These are phyloP conservation scores for Dryoscopus gambensis DNA, from an alignment of 2,113 vertebrate genomes.

Conservation along the genomic window DNA sequence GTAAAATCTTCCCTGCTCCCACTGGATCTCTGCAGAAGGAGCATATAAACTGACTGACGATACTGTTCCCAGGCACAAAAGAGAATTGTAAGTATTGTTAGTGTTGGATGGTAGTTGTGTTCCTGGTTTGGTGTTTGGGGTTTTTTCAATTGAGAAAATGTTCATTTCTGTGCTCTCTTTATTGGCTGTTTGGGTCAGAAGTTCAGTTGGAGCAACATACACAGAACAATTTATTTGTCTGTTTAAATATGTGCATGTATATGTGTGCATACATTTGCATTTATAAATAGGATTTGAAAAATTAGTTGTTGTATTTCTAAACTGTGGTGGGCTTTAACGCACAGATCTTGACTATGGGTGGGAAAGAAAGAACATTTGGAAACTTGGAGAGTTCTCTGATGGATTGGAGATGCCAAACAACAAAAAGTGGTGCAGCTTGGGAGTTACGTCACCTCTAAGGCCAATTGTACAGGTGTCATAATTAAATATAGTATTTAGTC, in stretches of 20 bases:
- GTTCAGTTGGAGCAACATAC: background rate
- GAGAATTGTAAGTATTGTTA: conserved; percentile 24
- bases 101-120: background rate
- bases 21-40: background rate
- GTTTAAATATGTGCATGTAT: background rate
- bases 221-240: background rate
- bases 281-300: background rate
- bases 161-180: background rate
- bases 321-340: background rate
- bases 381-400: background rate
- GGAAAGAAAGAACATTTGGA: background rate
- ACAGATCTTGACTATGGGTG: background rate
- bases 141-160: background rate
- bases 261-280: background rate
- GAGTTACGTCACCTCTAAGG: background rate
- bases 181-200: background rate
- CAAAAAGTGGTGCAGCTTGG: background rate
- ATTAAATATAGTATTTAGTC: background rate
- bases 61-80: background rate
- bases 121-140: background rate
- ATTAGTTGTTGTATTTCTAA: background rate
- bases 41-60: background rate
- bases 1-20: background rate
- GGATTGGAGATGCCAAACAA: background rate
- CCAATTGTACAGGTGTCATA: background rate